Evolutionary conservation across 2,888 invertebrate species (phyloP), one percentile per base, ranked within the genome.

Genomic region (Ormyrus pomaceus): DNA sequence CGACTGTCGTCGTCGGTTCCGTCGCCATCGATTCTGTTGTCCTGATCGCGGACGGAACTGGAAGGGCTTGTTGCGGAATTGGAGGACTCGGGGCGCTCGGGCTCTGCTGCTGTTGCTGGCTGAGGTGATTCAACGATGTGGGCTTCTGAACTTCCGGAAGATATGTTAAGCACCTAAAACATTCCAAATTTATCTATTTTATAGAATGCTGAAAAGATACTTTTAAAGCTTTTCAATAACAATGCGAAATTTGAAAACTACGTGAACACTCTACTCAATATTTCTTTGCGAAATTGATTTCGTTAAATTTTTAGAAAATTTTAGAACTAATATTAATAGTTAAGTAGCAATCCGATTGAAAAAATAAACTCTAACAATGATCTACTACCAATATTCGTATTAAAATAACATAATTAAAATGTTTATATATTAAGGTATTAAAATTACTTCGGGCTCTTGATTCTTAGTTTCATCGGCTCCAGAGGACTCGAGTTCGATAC

Each of bases 11-110:
- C 6, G 45, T 46, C 61, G 53, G 8, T 2, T 1, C 83, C 45
- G 80, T 77, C 59, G 53, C 13, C 50, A 53, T 80, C 82, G 79
- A 34, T 34, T 34, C 34, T 34, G 34, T 83, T 82, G 83, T 82
- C 82, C 83, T 71, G 8, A 51, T 34, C 34, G 13, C 59, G 62
- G 70, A 73, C 51, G 50, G 34, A 34, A 34, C 19, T 10, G 68
- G 59, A n/a, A 9, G 13, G n/a, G 62, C 5, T 46, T 62, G 65
- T 50, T n/a, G 56, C 55, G 55, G 34, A 34, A 34, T 34, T 69
- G 19, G 51, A 19, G 34, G 8, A 9, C 56, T 74, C 68, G 55
- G 76, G 74, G 75, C 74, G 77, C 50, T 62, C 61, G 13, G 51
- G 5, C n/a, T 10, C 51, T 53, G 61, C 58, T 55, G 51, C 13